Evolutionary conservation across 2,797 vertebrate genomes (phyloP), one percentile per base, ranked within the genome.

Genomic region (Prunella strophiata): DNA sequence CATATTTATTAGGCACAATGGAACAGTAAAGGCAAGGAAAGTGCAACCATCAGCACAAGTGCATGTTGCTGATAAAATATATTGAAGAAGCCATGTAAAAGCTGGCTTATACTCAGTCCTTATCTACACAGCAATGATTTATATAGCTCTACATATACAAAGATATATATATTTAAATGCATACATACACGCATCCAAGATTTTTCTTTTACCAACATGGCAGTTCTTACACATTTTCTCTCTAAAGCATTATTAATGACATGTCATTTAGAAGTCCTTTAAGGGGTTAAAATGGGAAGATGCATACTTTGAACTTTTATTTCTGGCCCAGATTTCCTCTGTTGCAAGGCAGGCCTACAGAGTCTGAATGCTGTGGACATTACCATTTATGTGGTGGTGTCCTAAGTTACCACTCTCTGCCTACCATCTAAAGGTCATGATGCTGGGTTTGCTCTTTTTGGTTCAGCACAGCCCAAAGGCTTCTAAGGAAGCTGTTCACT

Each of bases 11-110:
- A 86, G 45, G 72, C 58, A 61, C 51, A 84, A 72, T 50, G 48
- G 70, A 93, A 91, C 43, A 85, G 72, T 65, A 92, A 94, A 93
- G 72, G 76, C 72, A 81, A 91, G 74, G 68, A 84, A 97, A 92
- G 27, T 34, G 76, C 94, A 92, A 27, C 55, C 85, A 66, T 92
- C 93, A 96, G 96, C 96, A 96, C 66, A 96, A 94, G 32, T 13
- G 20, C 54, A 72, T 16, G 7, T 34, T 85, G 25, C 68, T 73
- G 76, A 88, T 88, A 80, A 95, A 94, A 85, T 52, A 67, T 40
- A 72, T 45, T 62, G 52, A 83, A 80, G 40, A 77, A 92, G 11
- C 9, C 43, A 40, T 0, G 6, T n/a, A 76, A 89, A 96, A 78
- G n/a, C 16, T 66, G 34, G 23, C 22, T 88, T 59, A 52, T 38